These are phyloP conservation scores for Diplazon laetatorius DNA, from an alignment of 2,888 invertebrate genomes.

Conservation along the genomic window DNA sequence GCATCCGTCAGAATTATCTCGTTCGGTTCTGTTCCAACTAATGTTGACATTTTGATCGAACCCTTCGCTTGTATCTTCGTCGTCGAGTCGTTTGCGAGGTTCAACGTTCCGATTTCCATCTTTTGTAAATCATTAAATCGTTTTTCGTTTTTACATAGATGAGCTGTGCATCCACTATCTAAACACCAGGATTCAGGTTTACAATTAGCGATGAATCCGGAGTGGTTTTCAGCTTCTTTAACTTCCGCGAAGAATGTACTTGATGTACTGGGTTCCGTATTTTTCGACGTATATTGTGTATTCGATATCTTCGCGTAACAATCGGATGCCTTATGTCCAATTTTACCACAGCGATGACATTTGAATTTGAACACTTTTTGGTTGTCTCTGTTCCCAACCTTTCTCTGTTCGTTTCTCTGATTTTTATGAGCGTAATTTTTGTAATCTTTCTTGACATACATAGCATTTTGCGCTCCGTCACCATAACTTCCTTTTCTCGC, in stretches of 20 bases:
- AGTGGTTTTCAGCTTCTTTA: not conserved
- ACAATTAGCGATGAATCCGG: not conserved
- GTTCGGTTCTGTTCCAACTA: not conserved
- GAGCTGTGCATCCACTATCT: slow-evolving; percentile 8
- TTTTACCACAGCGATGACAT: slow-evolving; percentile 30
- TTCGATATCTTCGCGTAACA: slow-evolving; percentile 23
- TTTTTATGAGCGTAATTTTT: not conserved
- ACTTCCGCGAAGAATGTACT: not conserved
- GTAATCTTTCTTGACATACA: not conserved
- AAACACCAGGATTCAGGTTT: not conserved
- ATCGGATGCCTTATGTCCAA: slow-evolving; percentile 35
- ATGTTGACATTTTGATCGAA: not conserved
- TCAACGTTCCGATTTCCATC: not conserved
- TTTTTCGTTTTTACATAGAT: not conserved
- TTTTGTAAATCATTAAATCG: not conserved
- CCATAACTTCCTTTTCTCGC: too few relatives aligned
- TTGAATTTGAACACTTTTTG: slow-evolving; percentile 16
- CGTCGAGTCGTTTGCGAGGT: not conserved
- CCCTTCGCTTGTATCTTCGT: not conserved
- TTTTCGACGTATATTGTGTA: slow-evolving; percentile 6
- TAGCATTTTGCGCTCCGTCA: not conserved
- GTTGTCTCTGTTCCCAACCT: too few relatives aligned
- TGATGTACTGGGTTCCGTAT: not conserved
- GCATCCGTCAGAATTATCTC: slow-evolving; percentile 5
- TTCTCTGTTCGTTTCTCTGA: too few relatives aligned